phyloP scores from a whole-genome alignment of 2,888 invertebrate genomes.

The Dascillus cervinus region DNA sequence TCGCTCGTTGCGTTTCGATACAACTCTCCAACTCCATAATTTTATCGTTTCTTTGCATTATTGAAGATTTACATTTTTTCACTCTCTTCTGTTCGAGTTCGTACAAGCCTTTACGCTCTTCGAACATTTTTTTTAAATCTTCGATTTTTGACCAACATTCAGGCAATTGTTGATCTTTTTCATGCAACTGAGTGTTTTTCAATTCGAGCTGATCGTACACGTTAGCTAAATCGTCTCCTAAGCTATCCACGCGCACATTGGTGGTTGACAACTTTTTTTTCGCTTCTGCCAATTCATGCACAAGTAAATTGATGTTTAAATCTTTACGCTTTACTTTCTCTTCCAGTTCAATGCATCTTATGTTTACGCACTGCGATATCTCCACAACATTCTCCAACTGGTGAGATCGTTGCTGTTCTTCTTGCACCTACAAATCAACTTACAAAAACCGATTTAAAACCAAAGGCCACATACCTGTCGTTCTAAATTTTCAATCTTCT shows the following conservation, averaged over 20 bases:
- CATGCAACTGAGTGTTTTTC: slow-evolving; percentile 5
- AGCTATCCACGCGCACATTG: slow-evolving; percentile 15
- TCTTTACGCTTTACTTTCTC: slow-evolving; percentile 32
- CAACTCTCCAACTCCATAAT: slow-evolving; percentile 43
- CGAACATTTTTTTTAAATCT: slow-evolving; percentile 23
- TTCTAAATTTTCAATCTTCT: too few species aligned
- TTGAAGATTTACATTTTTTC: slow-evolving; percentile 39
- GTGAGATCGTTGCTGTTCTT: too few species aligned
- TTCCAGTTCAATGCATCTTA: slow-evolving; percentile 15
- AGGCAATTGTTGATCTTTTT: slow-evolving; percentile 14
- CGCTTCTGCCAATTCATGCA: slow-evolving; percentile 32
- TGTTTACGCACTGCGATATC: slow-evolving; percentile 9
- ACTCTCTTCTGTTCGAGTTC: slow-evolving; percentile 44
- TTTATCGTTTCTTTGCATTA: slow-evolving; percentile 41
- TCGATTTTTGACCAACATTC: slow-evolving; percentile 18
- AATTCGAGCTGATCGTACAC: slow-evolving; percentile 27
- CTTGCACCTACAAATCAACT: too few species aligned
- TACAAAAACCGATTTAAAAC: too few species aligned
- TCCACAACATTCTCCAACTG: too few species aligned
- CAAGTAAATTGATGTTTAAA: slow-evolving; percentile 31
- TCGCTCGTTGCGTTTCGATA: slow-evolving; percentile 28
- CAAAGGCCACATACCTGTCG: too few species aligned
- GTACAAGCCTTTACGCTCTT: slow-evolving; percentile 26
- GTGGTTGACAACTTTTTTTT: slow-evolving; percentile 24
- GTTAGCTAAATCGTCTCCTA: slow-evolving; percentile 26